Evolutionary conservation across 1,140 invertebrate species (phyloP).

Genomic region (Drosophila tsacasi): DNA sequence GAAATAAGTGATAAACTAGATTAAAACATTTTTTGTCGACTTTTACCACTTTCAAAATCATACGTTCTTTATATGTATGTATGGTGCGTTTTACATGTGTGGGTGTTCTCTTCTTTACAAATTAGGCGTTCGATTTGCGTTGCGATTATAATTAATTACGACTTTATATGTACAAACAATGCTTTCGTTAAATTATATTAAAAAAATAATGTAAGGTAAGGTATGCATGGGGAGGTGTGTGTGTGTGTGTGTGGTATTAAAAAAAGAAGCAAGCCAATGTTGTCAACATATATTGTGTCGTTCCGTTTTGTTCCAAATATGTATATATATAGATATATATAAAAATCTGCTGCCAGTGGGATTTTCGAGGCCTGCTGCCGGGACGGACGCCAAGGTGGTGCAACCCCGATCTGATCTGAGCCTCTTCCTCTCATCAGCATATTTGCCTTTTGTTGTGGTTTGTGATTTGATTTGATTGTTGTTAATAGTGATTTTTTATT

Average conservation of each 20-base stretch:
- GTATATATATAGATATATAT: constrained; percentile 13
- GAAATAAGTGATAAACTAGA: too few relatives aligned
- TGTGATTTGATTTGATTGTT: constrained; percentile 15
- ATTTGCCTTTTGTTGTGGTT: constrained; percentile 32
- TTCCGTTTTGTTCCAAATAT: constrained; percentile 23
- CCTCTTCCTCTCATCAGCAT: constrained; percentile 28
- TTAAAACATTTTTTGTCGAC: too few relatives aligned
- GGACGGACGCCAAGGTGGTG: not conserved
- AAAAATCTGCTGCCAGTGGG: constrained; percentile 10
- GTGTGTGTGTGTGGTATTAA: constrained; percentile 6
- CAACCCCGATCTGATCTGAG: constrained; percentile 10
- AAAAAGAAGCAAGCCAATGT: constrained; percentile 39
- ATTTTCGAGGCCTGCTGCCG: not conserved
- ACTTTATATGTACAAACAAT: constrained; percentile 69
- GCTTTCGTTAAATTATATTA: constrained; percentile 54
- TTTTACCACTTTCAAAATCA: not conserved
- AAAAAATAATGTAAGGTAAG: constrained; percentile 34
- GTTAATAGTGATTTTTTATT: constrained; percentile 57
- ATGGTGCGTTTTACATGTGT: constrained; percentile 13
- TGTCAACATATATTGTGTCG: constrained; percentile 38
- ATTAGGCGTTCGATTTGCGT: constrained; percentile 37
- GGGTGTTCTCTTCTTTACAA: constrained; percentile 14
- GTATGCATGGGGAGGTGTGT: not conserved
- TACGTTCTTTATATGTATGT: constrained; percentile 7
- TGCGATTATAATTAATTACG: constrained; percentile 55